These are phyloP conservation scores for Hippoglossus hippoglossus DNA, from an alignment of 2,797 vertebrate species.

Conservation along the genomic window DNA sequence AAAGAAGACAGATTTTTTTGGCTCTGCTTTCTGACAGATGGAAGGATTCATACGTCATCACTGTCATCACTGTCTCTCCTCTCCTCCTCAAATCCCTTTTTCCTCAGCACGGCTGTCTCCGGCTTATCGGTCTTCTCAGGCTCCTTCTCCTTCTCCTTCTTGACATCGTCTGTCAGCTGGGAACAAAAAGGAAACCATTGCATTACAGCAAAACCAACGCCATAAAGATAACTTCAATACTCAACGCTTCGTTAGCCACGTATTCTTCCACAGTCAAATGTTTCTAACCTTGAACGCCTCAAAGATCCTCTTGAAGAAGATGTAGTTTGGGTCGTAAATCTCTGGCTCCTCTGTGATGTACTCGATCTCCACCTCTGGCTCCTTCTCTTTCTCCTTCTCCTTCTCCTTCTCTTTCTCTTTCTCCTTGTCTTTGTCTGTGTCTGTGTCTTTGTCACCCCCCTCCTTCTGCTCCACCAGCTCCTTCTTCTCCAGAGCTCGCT, in stretches of 20 bases:
- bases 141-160: constrained; percentile 95
- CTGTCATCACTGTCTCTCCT: constrained; percentile 92
- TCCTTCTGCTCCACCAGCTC: constrained; percentile 79
- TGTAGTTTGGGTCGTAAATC: constrained; percentile 93
- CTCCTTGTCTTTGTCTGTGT: constrained; percentile 74
- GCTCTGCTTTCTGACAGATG: fast-evolving
- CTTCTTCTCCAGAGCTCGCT: constrained; percentile 77
- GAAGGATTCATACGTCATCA: constrained; percentile 80
- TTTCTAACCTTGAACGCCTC: constrained; percentile 91
- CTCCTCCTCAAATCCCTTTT: constrained; percentile 92
- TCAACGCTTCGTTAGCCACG: too few relatives aligned
- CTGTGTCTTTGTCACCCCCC: constrained; percentile 66
- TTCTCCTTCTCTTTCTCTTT: constrained; percentile 71
- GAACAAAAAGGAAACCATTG: fast-evolving
- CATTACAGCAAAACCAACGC: not conserved
- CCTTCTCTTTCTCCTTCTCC: constrained; percentile 81
- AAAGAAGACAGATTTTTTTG: not conserved
- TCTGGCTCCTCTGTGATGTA: constrained; percentile 93
- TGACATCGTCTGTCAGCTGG: constrained; percentile 92
- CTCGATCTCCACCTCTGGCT: constrained; percentile 90
- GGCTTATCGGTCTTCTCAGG: constrained; percentile 89
- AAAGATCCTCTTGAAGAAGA: constrained; percentile 96
- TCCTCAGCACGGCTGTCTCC: constrained; percentile 84
- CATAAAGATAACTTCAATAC: too few relatives aligned
- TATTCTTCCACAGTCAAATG: fast-evolving